Evolutionary conservation across 2,113 vertebrate genomes (phyloP).

Genomic region (Calyptomena viridis): DNA sequence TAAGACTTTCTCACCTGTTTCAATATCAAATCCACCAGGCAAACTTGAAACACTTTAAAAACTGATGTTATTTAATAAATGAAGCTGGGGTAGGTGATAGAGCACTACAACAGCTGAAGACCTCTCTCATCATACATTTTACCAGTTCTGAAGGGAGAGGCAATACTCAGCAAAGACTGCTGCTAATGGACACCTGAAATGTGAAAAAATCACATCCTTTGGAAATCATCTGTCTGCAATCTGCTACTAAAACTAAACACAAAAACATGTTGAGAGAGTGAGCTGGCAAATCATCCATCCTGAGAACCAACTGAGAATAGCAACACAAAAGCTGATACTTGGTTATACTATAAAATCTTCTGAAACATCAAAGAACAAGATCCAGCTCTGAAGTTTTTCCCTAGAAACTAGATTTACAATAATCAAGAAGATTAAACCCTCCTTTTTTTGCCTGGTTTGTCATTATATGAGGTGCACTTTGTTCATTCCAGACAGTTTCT

Average conservation of each 20-base stretch:
- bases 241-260: background rate
- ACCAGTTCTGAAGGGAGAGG: background rate
- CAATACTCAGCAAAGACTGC: background rate
- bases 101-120: background rate
- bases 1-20: background rate
- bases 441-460: background rate
- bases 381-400: background rate
- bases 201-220: background rate
- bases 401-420: background rate
- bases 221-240: background rate
- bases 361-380: background rate
- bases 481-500: background rate
- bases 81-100: background rate
- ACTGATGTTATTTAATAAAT: background rate
- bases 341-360: background rate
- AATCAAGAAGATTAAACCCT: background rate
- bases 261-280: background rate
- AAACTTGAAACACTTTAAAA: background rate
- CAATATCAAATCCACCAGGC: background rate
- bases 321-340: background rate
- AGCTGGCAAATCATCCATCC: background rate
- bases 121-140: background rate
- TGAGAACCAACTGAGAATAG: background rate
- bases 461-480: background rate
- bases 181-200: background rate